A percentile compares a stretch with the other conserved stretches of the same genome.
Conservation (phyloP, 2,888 invertebrate species). For the Lochmaea capreae region DNA sequence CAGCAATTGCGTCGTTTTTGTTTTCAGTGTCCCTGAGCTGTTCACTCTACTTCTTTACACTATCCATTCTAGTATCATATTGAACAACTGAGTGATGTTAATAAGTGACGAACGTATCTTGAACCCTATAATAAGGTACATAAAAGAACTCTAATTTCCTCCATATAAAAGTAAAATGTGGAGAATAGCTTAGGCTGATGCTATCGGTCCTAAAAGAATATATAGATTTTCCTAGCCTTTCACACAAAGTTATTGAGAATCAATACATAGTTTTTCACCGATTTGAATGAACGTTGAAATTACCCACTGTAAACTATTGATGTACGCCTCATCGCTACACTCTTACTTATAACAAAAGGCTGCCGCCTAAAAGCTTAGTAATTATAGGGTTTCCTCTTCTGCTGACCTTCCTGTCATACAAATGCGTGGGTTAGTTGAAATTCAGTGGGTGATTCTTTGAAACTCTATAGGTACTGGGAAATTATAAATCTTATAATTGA, state of each 20-base stretch:
- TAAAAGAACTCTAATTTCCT: too few relatives aligned
- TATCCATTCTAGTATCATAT: too few relatives aligned
- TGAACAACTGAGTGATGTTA: too few relatives aligned
- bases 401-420: constrained; percentile 35
- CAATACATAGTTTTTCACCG: neutral
- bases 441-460: constrained; percentile 4
- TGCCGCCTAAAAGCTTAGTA: constrained; percentile 33
- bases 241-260: neutral
- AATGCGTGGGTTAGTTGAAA: constrained; percentile 10
- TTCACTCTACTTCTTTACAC: too few relatives aligned
- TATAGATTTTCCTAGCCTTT: too few relatives aligned
- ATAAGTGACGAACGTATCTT: too few relatives aligned
- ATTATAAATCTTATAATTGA: neutral
- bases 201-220: too few relatives aligned
- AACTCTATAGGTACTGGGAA: neutral
- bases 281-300: neutral
- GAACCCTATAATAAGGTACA: too few relatives aligned
- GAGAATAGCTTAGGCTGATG: too few relatives aligned
- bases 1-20: too few relatives aligned
- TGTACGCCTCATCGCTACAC: neutral
- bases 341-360: constrained; percentile 26
- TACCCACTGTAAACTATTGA: constrained; percentile 1
- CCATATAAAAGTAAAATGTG: too few relatives aligned
- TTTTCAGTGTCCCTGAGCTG: too few relatives aligned
- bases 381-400: constrained; percentile 35